These are phyloP conservation scores for Chrysoperla carnea DNA, from an alignment of 1,140 invertebrate genomes.

Conservation along the genomic window DNA sequence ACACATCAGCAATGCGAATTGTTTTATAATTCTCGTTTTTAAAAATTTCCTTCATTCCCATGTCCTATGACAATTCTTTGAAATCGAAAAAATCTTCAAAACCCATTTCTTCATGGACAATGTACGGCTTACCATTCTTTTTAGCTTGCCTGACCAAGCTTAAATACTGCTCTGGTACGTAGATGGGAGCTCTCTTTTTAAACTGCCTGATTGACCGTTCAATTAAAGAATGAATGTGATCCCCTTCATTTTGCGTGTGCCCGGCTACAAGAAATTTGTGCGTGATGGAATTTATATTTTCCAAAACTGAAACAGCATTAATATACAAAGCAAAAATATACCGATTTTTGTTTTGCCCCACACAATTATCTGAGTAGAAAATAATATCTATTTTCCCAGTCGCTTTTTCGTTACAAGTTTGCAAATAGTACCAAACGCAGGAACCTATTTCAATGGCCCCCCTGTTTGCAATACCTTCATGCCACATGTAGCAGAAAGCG, in stretches of 20 bases:
- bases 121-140: conserved; percentile 3
- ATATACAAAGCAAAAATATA: conserved; percentile 16
- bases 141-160: conserved; percentile 2
- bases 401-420: conserved; percentile 5
- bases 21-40: too few species aligned
- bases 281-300: conserved; percentile 13
- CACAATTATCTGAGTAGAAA: conserved; percentile 21
- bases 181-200: conserved; percentile 2
- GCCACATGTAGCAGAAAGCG: conserved; percentile 23
- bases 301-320: conserved; percentile 11
- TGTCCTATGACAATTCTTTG: too few species aligned
- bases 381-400: conserved; percentile 12
- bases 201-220: not conserved
- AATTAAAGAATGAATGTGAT: conserved; percentile 1
- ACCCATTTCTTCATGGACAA: conserved; percentile 3
- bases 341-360: conserved; percentile 24
- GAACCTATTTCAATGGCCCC: conserved; percentile 24
- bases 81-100: conserved; percentile 3
- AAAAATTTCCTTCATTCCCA: too few species aligned
- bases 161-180: conserved; percentile 4
- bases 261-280: conserved; percentile 19
- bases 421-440: conserved; percentile 8
- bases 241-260: conserved; percentile 15
- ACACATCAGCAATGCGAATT: too few species aligned
- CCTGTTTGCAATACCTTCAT: conserved; percentile 22